These are phyloP conservation scores for Drosophila picticornis DNA, from an alignment of 2,888 invertebrate genomes.

Conservation along the genomic window DNA sequence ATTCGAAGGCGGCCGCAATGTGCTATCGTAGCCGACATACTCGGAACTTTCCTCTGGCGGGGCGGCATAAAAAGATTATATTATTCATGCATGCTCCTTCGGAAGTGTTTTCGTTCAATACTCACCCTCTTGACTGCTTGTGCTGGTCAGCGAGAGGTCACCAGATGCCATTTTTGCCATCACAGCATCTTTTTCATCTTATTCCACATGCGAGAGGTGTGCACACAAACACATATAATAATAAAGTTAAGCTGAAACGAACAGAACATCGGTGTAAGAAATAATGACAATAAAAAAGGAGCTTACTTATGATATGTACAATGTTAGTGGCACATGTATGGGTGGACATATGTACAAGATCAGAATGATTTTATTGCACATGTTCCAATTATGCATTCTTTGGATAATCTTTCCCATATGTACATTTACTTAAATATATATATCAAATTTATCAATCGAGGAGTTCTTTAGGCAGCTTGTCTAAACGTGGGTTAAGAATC, in stretches of 20 bases:
- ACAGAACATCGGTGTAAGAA: neutral
- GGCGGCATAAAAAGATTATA: slow-evolving; percentile 10
- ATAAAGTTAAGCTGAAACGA: slow-evolving; percentile 31
- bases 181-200: slow-evolving; percentile 71
- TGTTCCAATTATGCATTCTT: neutral
- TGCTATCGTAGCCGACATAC: slow-evolving; percentile 84
- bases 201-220: slow-evolving; percentile 31
- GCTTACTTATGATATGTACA: neutral
- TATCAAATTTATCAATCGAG: too few relatives aligned
- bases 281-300: neutral
- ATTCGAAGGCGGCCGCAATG: slow-evolving; percentile 84
- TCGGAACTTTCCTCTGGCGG: slow-evolving; percentile 83
- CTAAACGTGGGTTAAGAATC: neutral
- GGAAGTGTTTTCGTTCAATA: neutral
- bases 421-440: neutral
- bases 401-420: neutral
- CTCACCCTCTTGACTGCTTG: slow-evolving; percentile 90
- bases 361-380: neutral
- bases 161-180: slow-evolving; percentile 90
- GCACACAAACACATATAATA: slow-evolving; percentile 5
- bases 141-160: slow-evolving; percentile 91
- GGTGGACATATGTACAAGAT: neutral
- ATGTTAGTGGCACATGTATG: neutral
- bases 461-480: neutral
- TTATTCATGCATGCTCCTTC: neutral